Base-by-base conservation (phyloP, 1,140 invertebrate species). In the Plodia interpunctella region DNA sequence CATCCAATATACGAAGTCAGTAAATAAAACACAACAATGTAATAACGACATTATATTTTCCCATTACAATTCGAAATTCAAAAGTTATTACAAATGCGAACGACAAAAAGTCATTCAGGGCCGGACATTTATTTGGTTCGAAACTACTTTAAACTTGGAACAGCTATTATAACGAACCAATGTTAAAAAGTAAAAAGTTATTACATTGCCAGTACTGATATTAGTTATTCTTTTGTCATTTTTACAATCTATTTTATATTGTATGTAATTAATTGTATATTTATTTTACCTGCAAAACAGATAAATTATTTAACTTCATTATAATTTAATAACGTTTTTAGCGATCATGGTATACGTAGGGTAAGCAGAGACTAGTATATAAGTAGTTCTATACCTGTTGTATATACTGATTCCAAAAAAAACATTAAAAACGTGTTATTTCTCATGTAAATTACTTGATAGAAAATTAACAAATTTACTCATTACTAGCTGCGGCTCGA, bases 71-170 rank as follows among this genome's bases (percentile, higher is more conserved):
- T 15, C 15, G 38, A 44, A 44, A 44, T 44, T 44, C 15, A 44
- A 44, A 44, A 44, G 38, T 44, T 44, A 44, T 44, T 44, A 44
- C 38, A 44, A 44, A n/a, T 44, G 38, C 10, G 10, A 44, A 44
- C 38, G 38, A 15, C 38, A 44, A 44, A 44, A 44, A 44, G 10
- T 44, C 38, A 44, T 44, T 44, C 38, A 5, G n/a, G 38, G 15
- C 38, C 38, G 38, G 38, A 44, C 38, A 44, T 44, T 44, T 44
- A 44, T 44, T 44, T 44, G 38, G 13, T 44, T 10, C 38, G 10
- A 44, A 44, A 44, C 38, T 44, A 44, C 38, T 44, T 44, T 10
- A 44, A 44, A 44, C 38, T 44, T 44, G 38, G 10, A 44, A 44
- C 38, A 15, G 38, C n/a, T 15, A 44, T n/a, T n/a, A n/a, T 44